Percentiles rank a stretch among this genome's conserved stretches.
Evolutionary conservation across 2,797 vertebrate genomes (phyloP).

Genomic region (Aphelocoma californica): DNA sequence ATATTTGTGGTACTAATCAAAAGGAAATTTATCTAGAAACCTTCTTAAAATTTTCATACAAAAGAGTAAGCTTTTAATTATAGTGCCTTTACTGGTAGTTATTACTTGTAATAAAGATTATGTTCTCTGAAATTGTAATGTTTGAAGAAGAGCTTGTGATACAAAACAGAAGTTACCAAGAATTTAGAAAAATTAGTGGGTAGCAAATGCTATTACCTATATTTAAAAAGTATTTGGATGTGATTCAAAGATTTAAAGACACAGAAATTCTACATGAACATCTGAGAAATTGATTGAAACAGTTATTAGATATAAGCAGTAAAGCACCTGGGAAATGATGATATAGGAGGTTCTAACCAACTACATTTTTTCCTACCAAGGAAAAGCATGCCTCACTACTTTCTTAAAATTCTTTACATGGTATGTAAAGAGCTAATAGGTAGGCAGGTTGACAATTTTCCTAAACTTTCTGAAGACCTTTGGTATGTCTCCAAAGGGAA

Average conservation of each 20-base stretch:
- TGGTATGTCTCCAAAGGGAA: background rate
- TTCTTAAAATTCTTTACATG: background rate
- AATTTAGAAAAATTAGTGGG: conserved; percentile 2
- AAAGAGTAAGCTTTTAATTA: background rate
- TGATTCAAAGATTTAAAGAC: conserved; percentile 27
- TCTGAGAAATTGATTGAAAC: conserved; percentile 47
- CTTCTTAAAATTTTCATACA: background rate
- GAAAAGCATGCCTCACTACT: background rate
- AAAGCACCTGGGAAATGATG: conserved; percentile 23
- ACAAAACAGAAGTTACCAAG: background rate
- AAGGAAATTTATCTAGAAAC: background rate
- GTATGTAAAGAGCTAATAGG: background rate
- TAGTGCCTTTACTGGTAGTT: conserved; percentile 4
- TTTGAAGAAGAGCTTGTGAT: background rate
- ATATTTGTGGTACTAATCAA: background rate
- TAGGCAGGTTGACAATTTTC: background rate
- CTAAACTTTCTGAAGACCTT: background rate
- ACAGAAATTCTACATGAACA: conserved; percentile 9
- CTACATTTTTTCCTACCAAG: background rate
- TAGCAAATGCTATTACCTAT: conserved; percentile 16
- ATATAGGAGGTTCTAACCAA: background rate
- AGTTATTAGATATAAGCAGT: conserved; percentile 21
- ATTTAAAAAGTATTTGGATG: conserved; percentile 27
- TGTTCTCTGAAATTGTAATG: background rate
- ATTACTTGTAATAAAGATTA: conserved; percentile 1